Evolutionary conservation across 1,140 invertebrate genomes (phyloP).

Genomic region (Solenopsis invicta): DNA sequence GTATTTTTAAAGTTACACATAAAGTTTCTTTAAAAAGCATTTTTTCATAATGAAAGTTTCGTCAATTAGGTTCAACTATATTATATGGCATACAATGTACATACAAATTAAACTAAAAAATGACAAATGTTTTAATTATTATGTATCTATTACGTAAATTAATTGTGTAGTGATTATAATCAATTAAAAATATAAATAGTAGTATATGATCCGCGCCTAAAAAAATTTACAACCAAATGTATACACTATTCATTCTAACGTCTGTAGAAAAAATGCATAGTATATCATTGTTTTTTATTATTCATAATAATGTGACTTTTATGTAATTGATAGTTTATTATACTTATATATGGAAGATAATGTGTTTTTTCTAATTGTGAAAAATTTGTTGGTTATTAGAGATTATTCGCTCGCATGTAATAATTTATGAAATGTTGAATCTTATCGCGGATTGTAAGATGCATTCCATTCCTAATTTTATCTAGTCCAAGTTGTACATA

Average conservation of each 20-base stretch:
- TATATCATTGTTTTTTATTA: neutral
- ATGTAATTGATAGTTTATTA: neutral
- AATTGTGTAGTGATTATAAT: slow-evolving; percentile 31
- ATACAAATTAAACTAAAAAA: slow-evolving; percentile 34
- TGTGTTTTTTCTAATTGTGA: slow-evolving; percentile 4
- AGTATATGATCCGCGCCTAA: slow-evolving; percentile 12
- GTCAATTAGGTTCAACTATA: slow-evolving; percentile 2
- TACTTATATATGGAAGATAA: slow-evolving; percentile 7
- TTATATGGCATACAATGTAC: slow-evolving; percentile 21
- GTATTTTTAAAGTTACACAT: slow-evolving; percentile 20
- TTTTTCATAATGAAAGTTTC: neutral
- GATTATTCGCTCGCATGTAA: neutral
- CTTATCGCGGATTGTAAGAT: slow-evolving; percentile 43
- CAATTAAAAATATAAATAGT: slow-evolving; percentile 5
- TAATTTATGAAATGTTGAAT: slow-evolving; percentile 37
- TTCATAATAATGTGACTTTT: slow-evolving; percentile 36
- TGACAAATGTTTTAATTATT: slow-evolving; percentile 54
- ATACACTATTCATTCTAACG: neutral
- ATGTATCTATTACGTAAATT: slow-evolving; percentile 53
- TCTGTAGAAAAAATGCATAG: slow-evolving; percentile 22
- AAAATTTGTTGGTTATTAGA: neutral
- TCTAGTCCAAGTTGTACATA: slow-evolving; percentile 68
- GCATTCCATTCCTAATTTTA: slow-evolving; percentile 61
- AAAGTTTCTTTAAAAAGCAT: neutral
- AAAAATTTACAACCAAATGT: slow-evolving; percentile 8